phyloP scores from a whole-genome alignment of 1,140 invertebrate genomes.

The Holcopasites calliopsidis region DNA sequence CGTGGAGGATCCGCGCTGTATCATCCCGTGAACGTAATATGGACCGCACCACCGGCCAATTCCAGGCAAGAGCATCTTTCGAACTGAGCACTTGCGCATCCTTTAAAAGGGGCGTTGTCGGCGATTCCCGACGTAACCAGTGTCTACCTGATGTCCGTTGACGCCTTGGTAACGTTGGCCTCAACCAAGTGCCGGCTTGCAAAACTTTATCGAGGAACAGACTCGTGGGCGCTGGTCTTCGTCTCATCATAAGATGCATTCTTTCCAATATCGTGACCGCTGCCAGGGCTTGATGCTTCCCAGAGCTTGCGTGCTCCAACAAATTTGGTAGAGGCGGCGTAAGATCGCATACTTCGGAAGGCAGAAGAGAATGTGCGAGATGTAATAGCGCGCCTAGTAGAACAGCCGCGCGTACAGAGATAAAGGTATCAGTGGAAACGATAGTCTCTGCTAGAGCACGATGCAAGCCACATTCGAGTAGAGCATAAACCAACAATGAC shows the following conservation, averaged over 20 bases:
- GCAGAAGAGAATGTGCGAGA: constrained; percentile 90
- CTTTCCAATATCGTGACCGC: constrained; percentile 89
- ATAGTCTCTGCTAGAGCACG: constrained; percentile 95
- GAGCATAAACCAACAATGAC: constrained; percentile 92
- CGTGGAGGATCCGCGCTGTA: constrained; percentile 72
- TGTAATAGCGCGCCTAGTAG: constrained; percentile 93
- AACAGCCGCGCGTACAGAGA: constrained; percentile 94
- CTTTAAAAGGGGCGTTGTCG: constrained; percentile 78
- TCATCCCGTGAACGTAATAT: constrained; percentile 79
- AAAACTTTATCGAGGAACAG: constrained; percentile 91
- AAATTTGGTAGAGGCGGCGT: constrained; percentile 91
- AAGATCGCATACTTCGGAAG: constrained; percentile 90
- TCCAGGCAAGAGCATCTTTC: constrained; percentile 82
- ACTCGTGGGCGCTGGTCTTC: constrained; percentile 88
- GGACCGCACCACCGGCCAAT: constrained; percentile 83
- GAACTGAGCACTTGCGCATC: constrained; percentile 82
- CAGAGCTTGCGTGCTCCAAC: constrained; percentile 87
- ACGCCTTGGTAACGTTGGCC: constrained; percentile 67
- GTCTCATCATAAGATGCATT: constrained; percentile 89
- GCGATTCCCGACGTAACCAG: constrained; percentile 74
- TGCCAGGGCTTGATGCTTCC: constrained; percentile 88
- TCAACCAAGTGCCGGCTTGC: constrained; percentile 76
- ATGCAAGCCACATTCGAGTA: constrained; percentile 91
- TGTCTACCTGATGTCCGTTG: constrained; percentile 66
- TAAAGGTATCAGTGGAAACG: constrained; percentile 91